These are phyloP conservation scores for Phoenicopterus ruber DNA, from an alignment of 2,113 vertebrate genomes.

Conservation along the genomic window DNA sequence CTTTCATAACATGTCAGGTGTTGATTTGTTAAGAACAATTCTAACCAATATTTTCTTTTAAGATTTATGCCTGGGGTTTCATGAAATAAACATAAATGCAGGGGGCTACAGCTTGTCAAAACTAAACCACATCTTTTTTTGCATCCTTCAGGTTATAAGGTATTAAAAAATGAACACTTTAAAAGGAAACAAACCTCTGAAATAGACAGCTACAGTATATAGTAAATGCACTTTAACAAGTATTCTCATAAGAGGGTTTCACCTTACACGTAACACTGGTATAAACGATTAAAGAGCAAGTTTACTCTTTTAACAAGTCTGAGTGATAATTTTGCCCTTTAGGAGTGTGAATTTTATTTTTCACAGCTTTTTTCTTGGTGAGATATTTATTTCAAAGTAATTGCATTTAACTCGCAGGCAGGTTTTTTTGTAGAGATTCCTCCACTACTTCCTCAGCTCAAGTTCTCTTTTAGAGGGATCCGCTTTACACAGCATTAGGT, in stretches of 20 bases:
- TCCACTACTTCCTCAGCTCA: conserved; percentile 9
- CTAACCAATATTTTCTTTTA: neutral
- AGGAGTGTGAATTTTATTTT: conserved; percentile 72
- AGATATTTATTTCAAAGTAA: conserved; percentile 53
- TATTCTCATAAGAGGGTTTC: conserved; percentile 72
- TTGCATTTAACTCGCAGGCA: conserved; percentile 2
- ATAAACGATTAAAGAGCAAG: conserved; percentile 57
- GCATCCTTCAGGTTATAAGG: conserved; percentile 5
- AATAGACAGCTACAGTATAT: conserved; percentile 33
- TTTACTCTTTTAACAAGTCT: conserved; percentile 72
- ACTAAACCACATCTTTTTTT: conserved; percentile 4
- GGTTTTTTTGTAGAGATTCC: neutral
- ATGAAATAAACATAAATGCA: neutral
- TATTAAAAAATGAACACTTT: conserved; percentile 40
- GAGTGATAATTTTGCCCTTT: conserved; percentile 74
- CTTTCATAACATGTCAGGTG: neutral
- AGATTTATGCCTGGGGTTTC: conserved; percentile 1
- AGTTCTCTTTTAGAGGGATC: conserved; percentile 48
- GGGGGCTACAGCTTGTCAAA: neutral
- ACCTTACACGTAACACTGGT: conserved; percentile 57
- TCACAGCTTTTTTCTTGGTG: conserved; percentile 67
- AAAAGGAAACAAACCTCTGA: conserved; percentile 49
- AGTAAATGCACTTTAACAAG: conserved; percentile 61
- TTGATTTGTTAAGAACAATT: neutral
- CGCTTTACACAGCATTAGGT: conserved; percentile 49